A percentile compares a stretch with the other conserved stretches of the same genome.
These are phyloP conservation scores for Paragorgia papillata DNA, from an alignment of 92 coral and sea anemone species.

Conservation along the genomic window DNA sequence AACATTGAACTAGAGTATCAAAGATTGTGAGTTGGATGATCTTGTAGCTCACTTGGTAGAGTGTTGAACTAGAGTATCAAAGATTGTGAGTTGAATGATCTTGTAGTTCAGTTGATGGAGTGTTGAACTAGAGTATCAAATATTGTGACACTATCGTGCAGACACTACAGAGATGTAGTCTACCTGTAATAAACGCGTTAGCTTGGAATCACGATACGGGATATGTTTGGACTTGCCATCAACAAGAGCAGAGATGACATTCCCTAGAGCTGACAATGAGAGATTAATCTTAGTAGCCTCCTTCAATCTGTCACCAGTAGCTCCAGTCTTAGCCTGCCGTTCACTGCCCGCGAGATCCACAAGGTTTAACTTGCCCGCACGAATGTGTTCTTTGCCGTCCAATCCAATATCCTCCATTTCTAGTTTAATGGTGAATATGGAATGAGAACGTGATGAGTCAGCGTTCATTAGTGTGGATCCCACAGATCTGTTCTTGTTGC, in stretches of 20 bases:
- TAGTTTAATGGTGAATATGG: slow-evolving; percentile 85
- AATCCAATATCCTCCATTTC: slow-evolving; percentile 84
- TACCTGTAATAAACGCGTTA: slow-evolving; percentile 98
- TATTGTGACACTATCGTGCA: no score
- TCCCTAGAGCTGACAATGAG: slow-evolving; percentile 94
- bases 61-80: neutral
- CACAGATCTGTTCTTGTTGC: slow-evolving; percentile 93
- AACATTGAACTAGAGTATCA: neutral
- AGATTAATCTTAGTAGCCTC: slow-evolving; percentile 97
- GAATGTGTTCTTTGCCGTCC: slow-evolving; percentile 89
- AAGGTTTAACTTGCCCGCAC: slow-evolving; percentile 94
- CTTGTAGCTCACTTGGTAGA: no score
- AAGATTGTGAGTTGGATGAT: neutral
- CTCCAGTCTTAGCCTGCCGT: slow-evolving; percentile 97
- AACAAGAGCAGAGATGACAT: slow-evolving; percentile 96
- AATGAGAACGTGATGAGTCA: slow-evolving; percentile 96
- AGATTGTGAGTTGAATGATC: neutral
- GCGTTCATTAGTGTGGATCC: slow-evolving; percentile 99
- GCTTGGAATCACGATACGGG: slow-evolving; percentile 96
- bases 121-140: neutral
- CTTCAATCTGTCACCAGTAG: slow-evolving; percentile 90
- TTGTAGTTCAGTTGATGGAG: neutral
- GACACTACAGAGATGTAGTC: no score
- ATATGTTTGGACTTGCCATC: slow-evolving; percentile 97
- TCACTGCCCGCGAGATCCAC: slow-evolving; percentile 99